Evolutionary conservation across 2,113 vertebrate genomes (phyloP).

Genomic region (Syrrhaptes paradoxus): DNA sequence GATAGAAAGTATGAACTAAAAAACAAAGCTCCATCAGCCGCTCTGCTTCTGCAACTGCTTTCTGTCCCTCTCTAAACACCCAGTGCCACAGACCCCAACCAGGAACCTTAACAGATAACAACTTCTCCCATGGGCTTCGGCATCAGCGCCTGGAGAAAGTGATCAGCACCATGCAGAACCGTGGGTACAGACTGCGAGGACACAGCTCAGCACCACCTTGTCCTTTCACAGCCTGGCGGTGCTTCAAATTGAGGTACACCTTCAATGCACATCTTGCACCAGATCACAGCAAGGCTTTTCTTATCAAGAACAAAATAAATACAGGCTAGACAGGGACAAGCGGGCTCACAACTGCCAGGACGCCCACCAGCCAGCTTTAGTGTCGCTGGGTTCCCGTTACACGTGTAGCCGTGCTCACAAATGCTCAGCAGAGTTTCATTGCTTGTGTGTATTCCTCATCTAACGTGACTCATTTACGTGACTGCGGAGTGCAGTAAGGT

Average conservation of each 20-base stretch:
- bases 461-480: fast-evolving
- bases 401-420: fast-evolving
- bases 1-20: not conserved
- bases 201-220: not conserved
- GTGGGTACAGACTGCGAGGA: fast-evolving
- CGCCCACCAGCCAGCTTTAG: not conserved
- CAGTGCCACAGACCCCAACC: not conserved
- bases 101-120: not conserved
- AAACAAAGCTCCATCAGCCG: not conserved
- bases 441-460: not conserved
- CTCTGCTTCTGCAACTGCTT: not conserved
- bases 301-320: not conserved
- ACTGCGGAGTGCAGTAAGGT: not conserved
- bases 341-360: not conserved
- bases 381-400: fast-evolving
- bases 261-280: not conserved
- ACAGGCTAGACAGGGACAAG: not conserved
- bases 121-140: not conserved
- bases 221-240: not conserved
- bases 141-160: fast-evolving
- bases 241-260: not conserved
- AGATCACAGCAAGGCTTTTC: not conserved
- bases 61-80: fast-evolving
- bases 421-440: not conserved
- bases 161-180: fast-evolving